These are phyloP conservation scores for Lanius collurio DNA, from an alignment of 2,113 vertebrate species.

Conservation along the genomic window DNA sequence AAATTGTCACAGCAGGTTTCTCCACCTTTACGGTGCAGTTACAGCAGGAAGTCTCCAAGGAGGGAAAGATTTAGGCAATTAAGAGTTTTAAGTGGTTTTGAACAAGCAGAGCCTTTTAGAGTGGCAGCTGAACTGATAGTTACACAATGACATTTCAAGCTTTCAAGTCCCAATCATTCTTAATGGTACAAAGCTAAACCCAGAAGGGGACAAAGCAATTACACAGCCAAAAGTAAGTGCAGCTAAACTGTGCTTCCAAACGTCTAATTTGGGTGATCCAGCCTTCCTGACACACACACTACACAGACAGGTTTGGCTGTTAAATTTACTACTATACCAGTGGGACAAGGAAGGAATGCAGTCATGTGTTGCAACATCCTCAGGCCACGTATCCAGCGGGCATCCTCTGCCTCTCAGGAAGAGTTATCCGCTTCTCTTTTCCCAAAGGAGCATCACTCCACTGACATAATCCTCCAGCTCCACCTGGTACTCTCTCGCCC, in stretches of 20 bases:
- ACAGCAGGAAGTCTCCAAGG: neutral
- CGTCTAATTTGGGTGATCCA: neutral
- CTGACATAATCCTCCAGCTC: neutral
- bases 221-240: neutral
- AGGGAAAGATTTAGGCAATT: conserved; percentile 8
- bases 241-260: conserved; percentile 15
- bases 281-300: neutral
- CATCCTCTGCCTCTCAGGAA: neutral
- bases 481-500: neutral
- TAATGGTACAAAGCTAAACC: conserved; percentile 34
- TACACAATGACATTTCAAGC: conserved; percentile 14
- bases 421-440: neutral
- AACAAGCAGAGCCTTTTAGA: conserved; percentile 13
- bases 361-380: neutral
- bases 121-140: conserved; percentile 8
- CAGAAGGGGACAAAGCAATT: conserved; percentile 40
- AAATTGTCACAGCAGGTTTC: neutral
- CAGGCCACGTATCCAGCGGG: neutral
- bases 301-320: neutral
- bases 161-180: conserved; percentile 13
- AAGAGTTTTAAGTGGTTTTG: conserved; percentile 22
- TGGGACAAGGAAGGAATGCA: neutral
- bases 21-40: neutral
- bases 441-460: neutral
- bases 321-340: neutral